phyloP scores from a whole-genome alignment of 2,113 vertebrate genomes.

The Colinus virginianus region DNA sequence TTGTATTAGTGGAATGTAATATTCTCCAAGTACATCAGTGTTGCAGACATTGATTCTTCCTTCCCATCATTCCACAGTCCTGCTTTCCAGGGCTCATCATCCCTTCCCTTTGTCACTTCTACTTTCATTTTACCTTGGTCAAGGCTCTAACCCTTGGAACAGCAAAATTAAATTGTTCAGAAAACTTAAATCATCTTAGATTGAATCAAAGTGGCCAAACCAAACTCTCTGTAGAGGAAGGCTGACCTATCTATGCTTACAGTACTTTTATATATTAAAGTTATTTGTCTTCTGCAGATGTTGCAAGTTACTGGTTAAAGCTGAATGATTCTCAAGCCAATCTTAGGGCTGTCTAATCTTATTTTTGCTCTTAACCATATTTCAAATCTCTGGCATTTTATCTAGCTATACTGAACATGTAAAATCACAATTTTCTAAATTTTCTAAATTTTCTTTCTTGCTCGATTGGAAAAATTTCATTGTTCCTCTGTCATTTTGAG shows the following conservation, averaged over 20 bases:
- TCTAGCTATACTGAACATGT: background rate
- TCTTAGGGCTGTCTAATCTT: background rate
- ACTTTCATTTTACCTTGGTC: background rate
- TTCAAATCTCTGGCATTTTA: background rate
- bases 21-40: background rate
- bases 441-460: background rate
- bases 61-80: background rate
- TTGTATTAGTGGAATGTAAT: background rate
- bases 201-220: background rate
- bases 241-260: background rate
- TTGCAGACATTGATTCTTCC: background rate
- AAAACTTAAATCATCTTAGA: background rate
- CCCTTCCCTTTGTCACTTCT: background rate
- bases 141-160: background rate
- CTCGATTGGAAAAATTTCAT: background rate
- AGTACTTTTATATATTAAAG: background rate
- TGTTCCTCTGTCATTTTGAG: background rate
- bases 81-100: background rate
- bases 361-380: background rate
- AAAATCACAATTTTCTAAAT: background rate
- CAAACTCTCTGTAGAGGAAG: background rate
- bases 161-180: background rate
- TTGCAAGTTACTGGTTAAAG: background rate
- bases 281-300: background rate
- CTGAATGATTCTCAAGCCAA: background rate